A percentile compares a stretch with the other conserved stretches of the same genome.
Evolutionary conservation across 2,113 vertebrate species (phyloP).

Genomic region (Aramus guarauna): DNA sequence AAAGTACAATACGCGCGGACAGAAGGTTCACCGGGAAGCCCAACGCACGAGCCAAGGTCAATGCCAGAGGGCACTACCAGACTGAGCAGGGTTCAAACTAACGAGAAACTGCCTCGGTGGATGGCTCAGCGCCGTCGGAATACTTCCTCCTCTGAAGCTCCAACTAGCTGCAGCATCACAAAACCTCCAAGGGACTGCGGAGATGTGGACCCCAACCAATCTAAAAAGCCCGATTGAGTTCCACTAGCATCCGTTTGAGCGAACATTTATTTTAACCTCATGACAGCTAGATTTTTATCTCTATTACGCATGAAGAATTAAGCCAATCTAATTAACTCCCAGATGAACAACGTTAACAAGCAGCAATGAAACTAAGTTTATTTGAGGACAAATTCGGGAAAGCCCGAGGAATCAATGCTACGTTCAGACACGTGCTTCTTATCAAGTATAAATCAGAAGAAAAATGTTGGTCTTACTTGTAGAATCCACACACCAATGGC

Average conservation of each 20-base stretch:
- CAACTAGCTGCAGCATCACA: not conserved
- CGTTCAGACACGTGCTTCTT: not conserved
- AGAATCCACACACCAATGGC: constrained; percentile 47
- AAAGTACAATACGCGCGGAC: not conserved
- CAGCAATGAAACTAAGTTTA: not conserved
- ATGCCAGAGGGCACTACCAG: not conserved
- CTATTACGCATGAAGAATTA: not conserved
- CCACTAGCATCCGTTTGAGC: not conserved
- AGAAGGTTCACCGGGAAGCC: too few species aligned
- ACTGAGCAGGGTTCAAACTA: not conserved
- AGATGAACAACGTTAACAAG: not conserved
- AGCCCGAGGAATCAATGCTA: not conserved
- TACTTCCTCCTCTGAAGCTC: not conserved
- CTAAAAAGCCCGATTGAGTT: not conserved
- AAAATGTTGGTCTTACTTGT: constrained; percentile 44
- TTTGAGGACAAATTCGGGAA: not conserved
- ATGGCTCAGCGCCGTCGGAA: not conserved
- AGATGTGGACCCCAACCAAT: not conserved
- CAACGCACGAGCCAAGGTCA: not conserved
- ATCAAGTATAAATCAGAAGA: not conserved
- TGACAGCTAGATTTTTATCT: not conserved
- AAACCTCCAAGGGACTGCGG: not conserved
- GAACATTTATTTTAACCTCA: not conserved
- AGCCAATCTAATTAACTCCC: not conserved
- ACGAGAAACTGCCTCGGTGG: not conserved